phyloP scores from a whole-genome alignment of 2,888 invertebrate genomes.

The Nomada flava region DNA sequence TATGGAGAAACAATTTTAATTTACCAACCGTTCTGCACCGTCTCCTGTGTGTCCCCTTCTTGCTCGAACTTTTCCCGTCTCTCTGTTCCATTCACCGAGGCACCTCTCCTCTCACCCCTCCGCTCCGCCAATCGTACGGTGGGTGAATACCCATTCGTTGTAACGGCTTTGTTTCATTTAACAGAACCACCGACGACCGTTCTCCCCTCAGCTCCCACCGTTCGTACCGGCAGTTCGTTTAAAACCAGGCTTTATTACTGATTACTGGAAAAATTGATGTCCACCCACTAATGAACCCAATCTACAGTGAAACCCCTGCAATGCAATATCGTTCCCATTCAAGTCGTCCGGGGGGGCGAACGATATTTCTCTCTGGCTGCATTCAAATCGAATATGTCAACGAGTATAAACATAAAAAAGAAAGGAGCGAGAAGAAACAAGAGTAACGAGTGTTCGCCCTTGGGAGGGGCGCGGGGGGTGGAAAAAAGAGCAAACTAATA shows the following conservation, averaged over 20 bases:
- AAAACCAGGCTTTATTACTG: constrained; percentile 81
- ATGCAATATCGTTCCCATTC: constrained; percentile 66
- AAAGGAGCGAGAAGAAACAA: not conserved
- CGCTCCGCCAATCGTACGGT: constrained; percentile 53
- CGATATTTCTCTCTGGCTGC: constrained; percentile 62
- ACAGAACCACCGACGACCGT: constrained; percentile 76
- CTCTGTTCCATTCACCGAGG: constrained; percentile 28
- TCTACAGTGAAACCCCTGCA: constrained; percentile 56
- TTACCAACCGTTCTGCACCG: constrained; percentile 70
- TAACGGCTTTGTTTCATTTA: constrained; percentile 82
- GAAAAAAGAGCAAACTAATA: not conserved
- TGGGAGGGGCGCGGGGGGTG: not conserved
- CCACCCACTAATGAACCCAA: constrained; percentile 77
- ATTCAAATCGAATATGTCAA: constrained; percentile 66
- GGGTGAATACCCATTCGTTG: constrained; percentile 80
- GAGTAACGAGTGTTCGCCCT: not conserved
- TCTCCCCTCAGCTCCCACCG: constrained; percentile 65
- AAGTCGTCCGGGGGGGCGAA: constrained; percentile 46
- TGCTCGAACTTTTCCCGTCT: constrained; percentile 31
- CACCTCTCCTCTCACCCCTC: constrained; percentile 32
- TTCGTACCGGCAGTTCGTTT: constrained; percentile 76
- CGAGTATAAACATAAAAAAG: constrained; percentile 33
- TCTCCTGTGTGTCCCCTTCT: constrained; percentile 42
- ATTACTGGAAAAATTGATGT: constrained; percentile 81
- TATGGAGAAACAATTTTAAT: constrained; percentile 80